Conservation (phyloP, 2,888 invertebrate species). For the Drosophila flavopinicola region DNA sequence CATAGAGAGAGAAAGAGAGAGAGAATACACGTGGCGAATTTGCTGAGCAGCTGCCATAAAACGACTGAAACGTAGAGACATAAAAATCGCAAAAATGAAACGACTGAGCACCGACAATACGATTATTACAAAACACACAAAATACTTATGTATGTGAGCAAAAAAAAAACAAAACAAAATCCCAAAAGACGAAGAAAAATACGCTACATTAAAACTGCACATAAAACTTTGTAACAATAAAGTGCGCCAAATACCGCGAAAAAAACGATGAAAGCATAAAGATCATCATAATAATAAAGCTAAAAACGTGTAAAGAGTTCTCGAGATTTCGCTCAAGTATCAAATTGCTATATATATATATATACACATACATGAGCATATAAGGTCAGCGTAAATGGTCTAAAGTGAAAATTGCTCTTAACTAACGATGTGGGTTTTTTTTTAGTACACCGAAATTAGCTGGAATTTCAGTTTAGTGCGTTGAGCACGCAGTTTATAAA, state of each 20-base stretch:
- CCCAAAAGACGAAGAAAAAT: conserved; percentile 1
- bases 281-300: conserved; percentile 42
- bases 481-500: conserved; percentile 2
- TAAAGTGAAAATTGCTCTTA: conserved; percentile 4
- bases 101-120: conserved; percentile 40
- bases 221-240: conserved; percentile 65
- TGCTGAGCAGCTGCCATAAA: conserved; percentile 51
- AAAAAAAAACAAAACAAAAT: background rate
- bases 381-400: conserved; percentile 14
- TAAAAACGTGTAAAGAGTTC: conserved; percentile 33
- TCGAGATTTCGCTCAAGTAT: conserved; percentile 18
- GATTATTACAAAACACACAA: conserved; percentile 46
- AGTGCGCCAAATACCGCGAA: conserved; percentile 48
- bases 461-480: conserved; percentile 8
- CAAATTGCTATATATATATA: conserved; percentile 18
- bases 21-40: conserved; percentile 40
- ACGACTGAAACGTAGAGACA: conserved; percentile 46
- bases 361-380: too few relatives aligned
- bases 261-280: conserved; percentile 22
- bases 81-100: conserved; percentile 38
- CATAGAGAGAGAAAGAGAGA: background rate
- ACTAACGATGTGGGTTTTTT: conserved; percentile 6
- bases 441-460: conserved; percentile 12
- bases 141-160: background rate
- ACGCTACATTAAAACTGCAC: conserved; percentile 50